Evolutionary conservation across 2,797 vertebrate genomes (phyloP).

Genomic region (Anguilla megastoma): DNA sequence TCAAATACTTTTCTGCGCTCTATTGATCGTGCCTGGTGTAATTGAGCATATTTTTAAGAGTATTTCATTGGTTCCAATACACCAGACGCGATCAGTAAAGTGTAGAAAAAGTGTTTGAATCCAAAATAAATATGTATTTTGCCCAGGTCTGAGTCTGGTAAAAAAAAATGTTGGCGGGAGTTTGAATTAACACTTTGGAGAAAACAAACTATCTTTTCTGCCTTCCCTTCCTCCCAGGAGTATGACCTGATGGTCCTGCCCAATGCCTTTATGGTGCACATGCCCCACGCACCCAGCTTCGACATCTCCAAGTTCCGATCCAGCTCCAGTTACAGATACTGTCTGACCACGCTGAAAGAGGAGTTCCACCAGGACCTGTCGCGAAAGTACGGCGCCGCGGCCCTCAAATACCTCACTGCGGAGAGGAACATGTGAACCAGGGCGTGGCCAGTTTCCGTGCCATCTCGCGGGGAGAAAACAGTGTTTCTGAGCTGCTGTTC

Average conservation of each 20-base stretch:
- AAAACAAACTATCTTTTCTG: too few relatives aligned
- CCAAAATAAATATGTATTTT: too few relatives aligned
- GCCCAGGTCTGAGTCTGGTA: too few relatives aligned
- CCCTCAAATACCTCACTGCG: constrained; percentile 94
- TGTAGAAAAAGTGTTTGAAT: too few relatives aligned
- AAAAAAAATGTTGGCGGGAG: background rate
- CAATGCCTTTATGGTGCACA: constrained; percentile 95
- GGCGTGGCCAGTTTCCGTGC: constrained; percentile 28
- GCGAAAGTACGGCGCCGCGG: constrained; percentile 84
- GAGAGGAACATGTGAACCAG: constrained; percentile 76
- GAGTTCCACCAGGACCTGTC: constrained; percentile 98
- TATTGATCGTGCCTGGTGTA: too few relatives aligned
- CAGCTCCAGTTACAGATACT: constrained; percentile 83
- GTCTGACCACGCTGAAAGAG: constrained; percentile 86
- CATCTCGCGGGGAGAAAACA: constrained; percentile 32
- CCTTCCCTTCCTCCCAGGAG: constrained; percentile 69
- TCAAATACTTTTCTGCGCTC: too few relatives aligned
- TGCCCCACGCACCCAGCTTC: constrained; percentile 93
- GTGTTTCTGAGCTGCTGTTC: constrained; percentile 24
- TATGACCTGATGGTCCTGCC: constrained; percentile 91
- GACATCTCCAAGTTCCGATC: constrained; percentile 95
- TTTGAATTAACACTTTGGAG: background rate
- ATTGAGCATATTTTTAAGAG: too few relatives aligned
- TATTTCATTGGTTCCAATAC: too few relatives aligned
- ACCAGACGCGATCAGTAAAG: too few relatives aligned